Evolutionary conservation across 2,113 vertebrate genomes (phyloP).

Genomic region (Corvus cornix): DNA sequence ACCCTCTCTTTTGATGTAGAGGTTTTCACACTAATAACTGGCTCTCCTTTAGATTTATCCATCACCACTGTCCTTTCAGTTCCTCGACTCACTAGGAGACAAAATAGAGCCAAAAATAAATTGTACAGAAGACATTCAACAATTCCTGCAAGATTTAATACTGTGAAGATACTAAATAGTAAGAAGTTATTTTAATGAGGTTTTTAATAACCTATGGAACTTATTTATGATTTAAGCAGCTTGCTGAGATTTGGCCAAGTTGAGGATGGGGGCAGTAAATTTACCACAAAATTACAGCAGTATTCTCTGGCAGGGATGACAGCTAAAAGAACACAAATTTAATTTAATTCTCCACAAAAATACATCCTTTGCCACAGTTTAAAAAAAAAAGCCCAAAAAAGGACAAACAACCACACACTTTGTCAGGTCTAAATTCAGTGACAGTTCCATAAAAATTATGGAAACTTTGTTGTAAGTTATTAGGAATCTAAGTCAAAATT

Average conservation of each 20-base stretch:
- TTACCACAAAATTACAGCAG: background rate
- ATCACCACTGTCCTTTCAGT: constrained; percentile 92
- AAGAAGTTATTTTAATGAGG: background rate
- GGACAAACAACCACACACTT: background rate
- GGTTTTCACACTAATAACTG: constrained; percentile 94
- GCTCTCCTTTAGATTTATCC: constrained; percentile 97
- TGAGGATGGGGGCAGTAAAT: background rate
- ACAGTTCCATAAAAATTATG: background rate
- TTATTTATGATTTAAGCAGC: background rate
- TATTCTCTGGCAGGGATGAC: background rate
- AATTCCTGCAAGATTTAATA: background rate
- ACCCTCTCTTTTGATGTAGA: constrained; percentile 80
- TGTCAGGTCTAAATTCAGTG: background rate
- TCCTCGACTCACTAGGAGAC: constrained; percentile 72
- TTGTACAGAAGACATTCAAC: background rate
- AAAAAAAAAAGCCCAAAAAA: background rate
- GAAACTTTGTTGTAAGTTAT: background rate
- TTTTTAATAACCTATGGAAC: background rate
- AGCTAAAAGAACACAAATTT: background rate
- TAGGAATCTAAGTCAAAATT: background rate
- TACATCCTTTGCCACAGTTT: background rate
- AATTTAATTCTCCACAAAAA: background rate
- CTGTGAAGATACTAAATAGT: background rate
- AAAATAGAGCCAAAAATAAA: background rate
- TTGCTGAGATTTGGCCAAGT: background rate